These are phyloP conservation scores for Iguana delicatissima DNA, from an alignment of 2,797 vertebrate species.

Conservation along the genomic window DNA sequence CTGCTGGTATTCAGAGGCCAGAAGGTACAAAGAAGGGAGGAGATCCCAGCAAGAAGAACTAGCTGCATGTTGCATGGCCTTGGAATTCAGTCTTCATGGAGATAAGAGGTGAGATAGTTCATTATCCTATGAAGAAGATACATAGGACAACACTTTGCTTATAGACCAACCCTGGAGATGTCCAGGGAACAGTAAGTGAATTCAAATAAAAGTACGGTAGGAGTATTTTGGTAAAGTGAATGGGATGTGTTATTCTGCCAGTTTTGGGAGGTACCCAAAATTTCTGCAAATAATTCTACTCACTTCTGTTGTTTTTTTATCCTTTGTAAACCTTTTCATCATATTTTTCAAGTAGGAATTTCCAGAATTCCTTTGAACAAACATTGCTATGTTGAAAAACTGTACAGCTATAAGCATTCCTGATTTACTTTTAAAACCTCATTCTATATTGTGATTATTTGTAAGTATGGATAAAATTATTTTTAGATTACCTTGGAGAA, in stretches of 20 bases:
- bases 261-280: background rate
- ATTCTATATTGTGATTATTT: background rate
- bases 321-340: background rate
- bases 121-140: no score
- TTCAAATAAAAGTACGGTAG: background rate
- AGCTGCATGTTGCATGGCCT: no score
- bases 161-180: no score
- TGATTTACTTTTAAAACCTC: background rate
- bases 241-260: background rate
- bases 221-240: background rate
- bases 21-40: no score
- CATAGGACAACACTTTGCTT: no score
- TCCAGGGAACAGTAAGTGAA: background rate
- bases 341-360: background rate
- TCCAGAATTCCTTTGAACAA: background rate
- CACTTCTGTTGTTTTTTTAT: background rate
- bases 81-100: no score
- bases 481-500: constrained; percentile 42
- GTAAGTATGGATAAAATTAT: constrained; percentile 12
- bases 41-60: no score
- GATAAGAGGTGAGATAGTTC: no score
- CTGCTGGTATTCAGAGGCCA: no score
- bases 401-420: background rate
- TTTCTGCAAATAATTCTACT: background rate
- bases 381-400: background rate